These are phyloP conservation scores for Cecidostiba fungosa DNA, from an alignment of 2,888 invertebrate genomes.

Conservation along the genomic window DNA sequence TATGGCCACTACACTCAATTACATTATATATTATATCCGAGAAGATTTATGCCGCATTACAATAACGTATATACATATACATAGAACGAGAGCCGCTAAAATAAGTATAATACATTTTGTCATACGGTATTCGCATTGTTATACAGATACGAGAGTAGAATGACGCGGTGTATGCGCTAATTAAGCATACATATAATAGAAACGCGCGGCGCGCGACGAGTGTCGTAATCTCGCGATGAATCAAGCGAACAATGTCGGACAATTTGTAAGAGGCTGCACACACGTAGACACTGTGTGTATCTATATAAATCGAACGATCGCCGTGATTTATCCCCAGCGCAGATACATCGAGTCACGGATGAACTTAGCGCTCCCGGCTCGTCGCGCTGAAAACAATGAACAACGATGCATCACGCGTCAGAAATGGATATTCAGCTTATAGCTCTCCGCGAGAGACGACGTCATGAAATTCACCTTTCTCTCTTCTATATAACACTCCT, in stretches of 20 bases:
- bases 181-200: neutral
- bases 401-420: neutral
- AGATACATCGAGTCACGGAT: conserved; percentile 10
- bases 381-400: conserved; percentile 12
- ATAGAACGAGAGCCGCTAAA: too few relatives aligned
- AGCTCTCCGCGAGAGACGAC: neutral
- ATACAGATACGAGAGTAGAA: neutral
- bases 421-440: neutral
- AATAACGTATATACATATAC: too few relatives aligned
- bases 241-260: conserved; percentile 14
- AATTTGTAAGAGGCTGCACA: neutral
- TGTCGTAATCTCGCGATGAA: neutral
- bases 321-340: neutral
- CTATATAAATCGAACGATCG: neutral
- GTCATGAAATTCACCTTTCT: neutral
- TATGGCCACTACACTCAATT: neutral
- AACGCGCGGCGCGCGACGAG: neutral
- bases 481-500: neutral
- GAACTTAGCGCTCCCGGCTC: conserved; percentile 17
- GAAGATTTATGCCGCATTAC: conserved; percentile 24
- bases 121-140: neutral
- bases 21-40: neutral
- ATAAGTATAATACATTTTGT: conserved; percentile 8
- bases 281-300: neutral
- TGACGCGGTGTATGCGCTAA: neutral